Evolutionary conservation across 2,797 vertebrate genomes (phyloP).

Genomic region (Hippoglossus hippoglossus): DNA sequence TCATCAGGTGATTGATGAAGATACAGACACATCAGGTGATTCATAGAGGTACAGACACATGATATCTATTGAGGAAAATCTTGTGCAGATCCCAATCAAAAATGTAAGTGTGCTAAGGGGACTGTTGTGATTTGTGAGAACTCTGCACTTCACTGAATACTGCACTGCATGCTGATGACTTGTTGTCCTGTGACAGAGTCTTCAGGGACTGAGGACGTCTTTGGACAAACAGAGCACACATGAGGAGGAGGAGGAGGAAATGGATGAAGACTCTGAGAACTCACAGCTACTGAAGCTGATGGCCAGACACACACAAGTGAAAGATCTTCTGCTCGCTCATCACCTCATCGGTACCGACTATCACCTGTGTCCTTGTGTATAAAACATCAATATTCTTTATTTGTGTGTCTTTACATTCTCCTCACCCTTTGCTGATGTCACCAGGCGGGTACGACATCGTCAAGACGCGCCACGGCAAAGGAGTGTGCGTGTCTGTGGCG

Average conservation of each 20-base stretch:
- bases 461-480: conserved; percentile 68
- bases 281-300: conserved; percentile 69
- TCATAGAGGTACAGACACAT: too few relatives aligned
- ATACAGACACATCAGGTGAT: too few relatives aligned
- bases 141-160: not conserved
- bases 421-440: not conserved
- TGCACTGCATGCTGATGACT: not conserved
- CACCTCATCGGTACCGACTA: conserved; percentile 85
- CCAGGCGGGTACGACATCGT: conserved; percentile 80
- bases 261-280: conserved; percentile 48
- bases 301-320: conserved; percentile 76
- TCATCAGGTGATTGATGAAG: too few relatives aligned
- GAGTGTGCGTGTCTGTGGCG: conserved; percentile 84
- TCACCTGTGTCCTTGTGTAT: too few relatives aligned
- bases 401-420: not conserved
- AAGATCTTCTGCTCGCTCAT: conserved; percentile 82
- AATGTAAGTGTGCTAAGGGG: too few relatives aligned
- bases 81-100: too few relatives aligned
- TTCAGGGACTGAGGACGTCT: conserved; percentile 67
- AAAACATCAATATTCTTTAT: not conserved
- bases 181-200: conserved; percentile 24
- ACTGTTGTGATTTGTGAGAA: too few relatives aligned
- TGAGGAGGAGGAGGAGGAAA: conserved; percentile 24
- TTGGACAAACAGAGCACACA: conserved; percentile 42
- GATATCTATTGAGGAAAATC: too few relatives aligned